A percentile compares a stretch with the other conserved stretches of the same genome.
Evolutionary conservation across 2,797 vertebrate genomes (phyloP).

Genomic region (Sylvia borin): DNA sequence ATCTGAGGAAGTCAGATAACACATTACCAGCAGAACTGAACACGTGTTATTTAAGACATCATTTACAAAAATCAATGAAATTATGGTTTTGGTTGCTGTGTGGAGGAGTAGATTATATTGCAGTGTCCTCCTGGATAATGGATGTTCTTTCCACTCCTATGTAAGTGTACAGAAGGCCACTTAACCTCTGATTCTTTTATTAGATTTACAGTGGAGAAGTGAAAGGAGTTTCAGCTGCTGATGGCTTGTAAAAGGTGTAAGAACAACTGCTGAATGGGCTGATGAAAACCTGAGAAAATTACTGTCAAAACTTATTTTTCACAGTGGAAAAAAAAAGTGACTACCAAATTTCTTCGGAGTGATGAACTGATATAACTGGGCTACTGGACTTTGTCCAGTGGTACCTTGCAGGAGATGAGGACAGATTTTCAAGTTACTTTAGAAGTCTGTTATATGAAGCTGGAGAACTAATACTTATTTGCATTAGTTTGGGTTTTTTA

Average conservation of each 20-base stretch:
- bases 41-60: background rate
- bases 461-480: background rate
- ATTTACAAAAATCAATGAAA: conserved; percentile 15
- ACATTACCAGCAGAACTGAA: background rate
- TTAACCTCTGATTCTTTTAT: background rate
- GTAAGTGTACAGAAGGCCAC: background rate
- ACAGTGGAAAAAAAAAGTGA: background rate
- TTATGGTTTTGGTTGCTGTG: background rate
- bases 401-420: background rate
- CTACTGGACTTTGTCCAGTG: background rate
- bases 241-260: background rate
- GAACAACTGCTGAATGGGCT: background rate
- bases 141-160: background rate
- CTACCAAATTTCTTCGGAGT: background rate
- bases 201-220: background rate
- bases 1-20: background rate
- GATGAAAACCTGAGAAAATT: background rate
- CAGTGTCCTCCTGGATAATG: background rate
- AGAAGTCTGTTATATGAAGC: background rate
- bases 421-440: background rate
- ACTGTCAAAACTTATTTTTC: background rate
- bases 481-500: background rate
- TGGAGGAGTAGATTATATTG: background rate
- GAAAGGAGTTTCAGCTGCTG: background rate
- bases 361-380: background rate